Percentiles rank a stretch among this genome's conserved stretches.
Conservation (phyloP, 1,140 invertebrate species). For the Maniola jurtina region DNA sequence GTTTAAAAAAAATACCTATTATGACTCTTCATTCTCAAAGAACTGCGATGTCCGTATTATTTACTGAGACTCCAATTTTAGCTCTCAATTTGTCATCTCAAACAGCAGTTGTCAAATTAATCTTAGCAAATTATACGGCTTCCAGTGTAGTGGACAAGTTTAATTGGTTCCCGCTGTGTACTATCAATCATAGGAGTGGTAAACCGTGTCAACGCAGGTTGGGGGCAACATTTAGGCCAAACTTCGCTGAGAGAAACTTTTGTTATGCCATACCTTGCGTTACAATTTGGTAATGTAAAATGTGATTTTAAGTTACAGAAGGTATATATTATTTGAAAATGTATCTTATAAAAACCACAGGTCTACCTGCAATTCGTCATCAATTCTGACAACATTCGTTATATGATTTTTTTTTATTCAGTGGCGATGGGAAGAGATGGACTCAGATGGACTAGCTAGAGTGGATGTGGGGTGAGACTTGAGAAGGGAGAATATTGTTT, state of each 20-base stretch:
- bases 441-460: too few species aligned
- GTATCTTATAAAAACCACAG: too few species aligned
- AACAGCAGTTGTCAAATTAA: slow-evolving; percentile 14
- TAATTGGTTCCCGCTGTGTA: slow-evolving; percentile 55
- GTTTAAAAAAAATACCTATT: too few species aligned
- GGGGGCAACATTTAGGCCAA: slow-evolving; percentile 17
- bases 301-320: too few species aligned
- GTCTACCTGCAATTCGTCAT: too few species aligned
- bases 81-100: slow-evolving; percentile 29
- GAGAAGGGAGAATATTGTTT: too few species aligned
- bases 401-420: too few species aligned
- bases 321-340: too few species aligned
- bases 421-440: too few species aligned
- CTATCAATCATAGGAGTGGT: slow-evolving; percentile 53
- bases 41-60: neutral
- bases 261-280: neutral
- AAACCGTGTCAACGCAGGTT: slow-evolving; percentile 24
- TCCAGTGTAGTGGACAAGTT: slow-evolving; percentile 62
- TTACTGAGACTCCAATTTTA: slow-evolving; percentile 1
- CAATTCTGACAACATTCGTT: too few species aligned
- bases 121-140: slow-evolving; percentile 48
- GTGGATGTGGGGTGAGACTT: too few species aligned
- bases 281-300: too few species aligned
- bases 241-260: slow-evolving; percentile 3
- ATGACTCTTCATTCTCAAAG: neutral